A percentile compares a stretch with the other conserved stretches of the same genome.
phyloP scores from a whole-genome alignment of 37 sponge, comb jelly and placozoan species.

The Ephydatia muelleri region DNA sequence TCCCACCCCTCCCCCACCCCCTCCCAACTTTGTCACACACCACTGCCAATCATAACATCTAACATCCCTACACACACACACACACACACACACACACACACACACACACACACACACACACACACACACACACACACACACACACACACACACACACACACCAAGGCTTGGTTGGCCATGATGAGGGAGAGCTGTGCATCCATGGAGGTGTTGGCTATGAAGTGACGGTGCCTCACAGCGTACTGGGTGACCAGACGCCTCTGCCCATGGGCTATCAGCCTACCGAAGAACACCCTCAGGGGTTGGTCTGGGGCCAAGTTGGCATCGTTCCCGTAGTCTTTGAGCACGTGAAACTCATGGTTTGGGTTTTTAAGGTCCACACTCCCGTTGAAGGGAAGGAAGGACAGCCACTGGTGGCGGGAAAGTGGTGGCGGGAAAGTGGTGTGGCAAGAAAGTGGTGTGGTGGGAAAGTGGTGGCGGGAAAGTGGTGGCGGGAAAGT shows the following conservation, averaged over 20 bases:
- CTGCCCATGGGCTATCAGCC: slow-evolving; percentile 70
- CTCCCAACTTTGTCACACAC: too few relatives aligned
- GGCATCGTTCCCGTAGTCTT: slow-evolving; percentile 76
- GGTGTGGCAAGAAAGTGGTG: neutral
- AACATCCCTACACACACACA: too few relatives aligned
- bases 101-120: too few relatives aligned
- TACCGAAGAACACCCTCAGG: slow-evolving; percentile 68
- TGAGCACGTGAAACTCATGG: slow-evolving; percentile 59
- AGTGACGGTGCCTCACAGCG: slow-evolving; percentile 78
- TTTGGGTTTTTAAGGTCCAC: slow-evolving; percentile 66
- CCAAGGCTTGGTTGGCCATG: slow-evolving; percentile 95
- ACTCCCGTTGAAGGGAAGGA: slow-evolving; percentile 72
- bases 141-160: slow-evolving; percentile 15
- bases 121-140: too few relatives aligned
- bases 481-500: neutral
- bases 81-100: slow-evolving; percentile 17
- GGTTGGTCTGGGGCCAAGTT: slow-evolving; percentile 64
- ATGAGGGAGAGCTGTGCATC: slow-evolving; percentile 90
- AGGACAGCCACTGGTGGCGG: slow-evolving; percentile 63
- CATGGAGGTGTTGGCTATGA: slow-evolving; percentile 97
- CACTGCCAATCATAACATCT: neutral
- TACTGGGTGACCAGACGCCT: slow-evolving; percentile 68
- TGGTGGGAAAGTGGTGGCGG: neutral
- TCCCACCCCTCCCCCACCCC: too few relatives aligned
- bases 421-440: neutral